Base-by-base conservation (phyloP, 2,888 invertebrate genomes). In the Latrodectus hesperus region DNA sequence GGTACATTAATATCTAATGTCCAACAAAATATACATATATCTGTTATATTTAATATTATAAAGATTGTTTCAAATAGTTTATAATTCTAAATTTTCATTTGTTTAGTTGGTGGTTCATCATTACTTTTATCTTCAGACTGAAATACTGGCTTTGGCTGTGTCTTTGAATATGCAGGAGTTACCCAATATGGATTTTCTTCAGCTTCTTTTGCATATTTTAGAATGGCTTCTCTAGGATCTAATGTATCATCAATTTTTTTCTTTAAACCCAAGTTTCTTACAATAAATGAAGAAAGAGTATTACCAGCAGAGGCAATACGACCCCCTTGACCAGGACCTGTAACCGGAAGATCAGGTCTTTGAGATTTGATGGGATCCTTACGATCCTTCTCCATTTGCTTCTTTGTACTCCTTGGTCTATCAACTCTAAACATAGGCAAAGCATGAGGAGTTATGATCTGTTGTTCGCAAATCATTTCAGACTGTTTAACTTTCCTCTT, bases 181-280 rank as follows among this genome's bases (percentile, higher is more conserved):
- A 98, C 96, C 98, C 98, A 99, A 92, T 97, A 98, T 0, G 99
- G 99, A 94, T 99, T 97, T 91, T 98, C 97, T 75, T 95, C 98
- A 0, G 98, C 99, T 3, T 97, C 98, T 91, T 98, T 97, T 0
- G 99, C 99, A 92, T 95, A 98, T 90, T 97, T 96, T 84, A 99
- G 93, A 90, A 99, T 98, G 3, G 99, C 99, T 91, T 98, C 98
- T 76, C 99, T 94, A 0, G 99, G 98, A 93, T 99, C 98, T 90
- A 94, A 93, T 91, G 97, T 97, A 92, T 98, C 97, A 91, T 98
- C 96, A 0, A 97, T 96, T 72, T 96, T 94, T 91, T 98, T 98
- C 86, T 91, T 91, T 11, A 98, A 93, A 0, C 99, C 99, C 82
- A 99, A 94, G 92, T 99, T 98, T 87, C 99, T 95, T 73, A 99